Evolutionary conservation across 2,888 invertebrate genomes (phyloP), one percentile per base, ranked within the genome.

Genomic region (Drosophila paranaensis): DNA sequence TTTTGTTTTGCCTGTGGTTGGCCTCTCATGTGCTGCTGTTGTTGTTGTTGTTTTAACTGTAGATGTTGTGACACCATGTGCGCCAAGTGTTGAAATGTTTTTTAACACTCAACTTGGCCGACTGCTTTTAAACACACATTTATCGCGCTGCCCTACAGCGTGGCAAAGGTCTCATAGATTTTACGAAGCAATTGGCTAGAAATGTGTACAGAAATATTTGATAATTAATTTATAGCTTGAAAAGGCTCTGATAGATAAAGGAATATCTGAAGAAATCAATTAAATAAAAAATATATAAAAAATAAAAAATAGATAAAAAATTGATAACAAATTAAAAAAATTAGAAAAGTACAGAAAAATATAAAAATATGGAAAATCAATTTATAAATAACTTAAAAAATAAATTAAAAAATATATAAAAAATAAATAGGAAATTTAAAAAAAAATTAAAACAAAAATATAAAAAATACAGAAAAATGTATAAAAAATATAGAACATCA

Each of bases 31-130:
- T 75, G 69, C 25, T 64, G 45, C 25, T 54, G 30, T 39, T 58
- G 57, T 53, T 62, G 58, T 60, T 63, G 51, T 62, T 81, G 79
- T 50, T 81, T 60, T 67, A 71, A 66, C 50, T 67, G 50, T 70
- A 67, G 71, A 57, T 79, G 84, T 77, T 81, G 81, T 80, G 87
- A 85, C 90, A 88, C 82, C 89, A 88, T 88, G 90, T 88, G 88
- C 90, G 79, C 74, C 77, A 78, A 88, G 87, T 86, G 86, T 84
- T 84, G 81, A 81, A 88, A 87, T 82, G 84, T 80, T 88, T 86
- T 82, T 88, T 82, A 84, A 84, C 88, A 82, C 88, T 70, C 84
- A 89, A 86, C 83, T 88, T 89, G 89, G 82, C 73, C 80, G 85
- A 82, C 82, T 85, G 70, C 86, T 76, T 75, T 83, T 84, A 79